Conservation (phyloP, 2,888 invertebrate genomes). For the Arctia plantaginis region DNA sequence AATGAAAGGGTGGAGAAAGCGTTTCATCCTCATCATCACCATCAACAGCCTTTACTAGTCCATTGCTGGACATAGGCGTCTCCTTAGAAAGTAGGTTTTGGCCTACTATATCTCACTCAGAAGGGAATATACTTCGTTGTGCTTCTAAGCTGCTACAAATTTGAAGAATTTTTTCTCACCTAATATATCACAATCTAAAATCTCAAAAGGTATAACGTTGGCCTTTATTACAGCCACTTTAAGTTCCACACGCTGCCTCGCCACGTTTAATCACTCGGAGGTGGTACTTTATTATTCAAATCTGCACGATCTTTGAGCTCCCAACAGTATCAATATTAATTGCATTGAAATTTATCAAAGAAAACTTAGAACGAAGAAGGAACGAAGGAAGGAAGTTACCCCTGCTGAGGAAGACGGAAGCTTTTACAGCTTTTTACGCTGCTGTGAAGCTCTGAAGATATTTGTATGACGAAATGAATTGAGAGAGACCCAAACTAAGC, state of each 20-base stretch:
- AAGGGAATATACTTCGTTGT: background rate
- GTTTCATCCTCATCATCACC: too few relatives aligned
- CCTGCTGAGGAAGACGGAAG: background rate
- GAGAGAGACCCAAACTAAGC: background rate
- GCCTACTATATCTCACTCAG: too few relatives aligned
- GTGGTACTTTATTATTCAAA: conserved; percentile 21
- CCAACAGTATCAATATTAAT: conserved; percentile 24
- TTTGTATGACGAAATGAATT: background rate
- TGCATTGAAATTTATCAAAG: conserved; percentile 21
- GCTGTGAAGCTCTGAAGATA: background rate
- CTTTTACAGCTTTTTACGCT: background rate
- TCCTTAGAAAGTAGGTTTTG: too few relatives aligned
- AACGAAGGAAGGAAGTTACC: too few relatives aligned
- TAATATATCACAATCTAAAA: conserved; percentile 5
- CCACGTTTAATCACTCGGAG: background rate
- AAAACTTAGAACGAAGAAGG: conserved; percentile 12
- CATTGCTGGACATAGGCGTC: too few relatives aligned
- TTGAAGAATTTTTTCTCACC: background rate
- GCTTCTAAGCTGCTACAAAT: background rate
- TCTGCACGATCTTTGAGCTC: conserved; percentile 2
- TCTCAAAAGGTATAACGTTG: background rate
- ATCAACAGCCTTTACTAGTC: too few relatives aligned
- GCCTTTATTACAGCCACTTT: conserved; percentile 5
- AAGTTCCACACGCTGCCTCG: conserved; percentile 9
- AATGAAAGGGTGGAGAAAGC: too few relatives aligned